Conservation (phyloP, 2,113 vertebrate genomes). For the Geothlypis trichas region DNA sequence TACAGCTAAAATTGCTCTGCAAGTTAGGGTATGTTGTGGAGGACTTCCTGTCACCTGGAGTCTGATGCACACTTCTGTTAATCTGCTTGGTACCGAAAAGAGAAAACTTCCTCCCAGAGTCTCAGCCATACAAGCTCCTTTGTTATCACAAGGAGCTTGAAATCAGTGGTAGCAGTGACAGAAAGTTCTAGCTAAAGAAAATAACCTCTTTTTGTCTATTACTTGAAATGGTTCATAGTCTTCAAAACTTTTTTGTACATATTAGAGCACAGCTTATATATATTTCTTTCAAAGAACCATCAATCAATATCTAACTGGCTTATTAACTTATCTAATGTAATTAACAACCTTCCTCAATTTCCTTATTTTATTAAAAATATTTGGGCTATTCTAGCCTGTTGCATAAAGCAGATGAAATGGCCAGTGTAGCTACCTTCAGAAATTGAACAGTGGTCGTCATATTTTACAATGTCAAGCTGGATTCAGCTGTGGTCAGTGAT, state of each 20-base stretch:
- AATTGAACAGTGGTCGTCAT: fast-evolving
- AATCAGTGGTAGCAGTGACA: not conserved
- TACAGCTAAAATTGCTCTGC: not conserved
- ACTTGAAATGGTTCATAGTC: not conserved
- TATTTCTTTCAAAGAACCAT: not conserved
- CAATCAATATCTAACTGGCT: not conserved
- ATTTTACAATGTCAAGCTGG: not conserved
- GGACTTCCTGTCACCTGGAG: not conserved
- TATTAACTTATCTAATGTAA: not conserved
- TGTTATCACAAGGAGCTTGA: not conserved
- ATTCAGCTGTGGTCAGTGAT: not conserved
- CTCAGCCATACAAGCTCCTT: not conserved
- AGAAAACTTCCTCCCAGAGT: not conserved
- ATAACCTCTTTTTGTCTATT: not conserved
- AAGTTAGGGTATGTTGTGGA: not conserved
- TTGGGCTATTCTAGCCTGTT: not conserved
- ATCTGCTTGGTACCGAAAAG: not conserved
- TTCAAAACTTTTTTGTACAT: not conserved
- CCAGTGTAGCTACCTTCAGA: not conserved
- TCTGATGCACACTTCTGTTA: not conserved
- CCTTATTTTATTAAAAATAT: not conserved
- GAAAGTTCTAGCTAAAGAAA: not conserved
- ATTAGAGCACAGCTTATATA: not conserved
- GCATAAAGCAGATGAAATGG: not conserved
- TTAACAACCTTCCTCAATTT: not conserved